These are phyloP conservation scores for Burhinus oedicnemus DNA, from an alignment of 2,113 vertebrate genomes.

Conservation along the genomic window DNA sequence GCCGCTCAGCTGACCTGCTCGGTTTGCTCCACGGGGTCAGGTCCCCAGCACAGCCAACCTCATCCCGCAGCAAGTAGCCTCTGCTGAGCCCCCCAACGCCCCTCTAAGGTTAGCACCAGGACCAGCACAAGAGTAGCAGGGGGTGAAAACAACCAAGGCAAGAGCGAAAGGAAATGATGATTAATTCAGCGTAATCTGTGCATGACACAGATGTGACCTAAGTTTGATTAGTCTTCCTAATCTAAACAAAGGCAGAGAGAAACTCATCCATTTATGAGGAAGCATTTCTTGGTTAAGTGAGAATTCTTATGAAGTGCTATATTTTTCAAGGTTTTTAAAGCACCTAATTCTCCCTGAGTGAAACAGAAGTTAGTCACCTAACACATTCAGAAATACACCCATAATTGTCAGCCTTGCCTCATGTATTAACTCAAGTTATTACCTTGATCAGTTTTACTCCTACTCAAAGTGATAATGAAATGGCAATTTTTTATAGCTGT, in stretches of 20 bases:
- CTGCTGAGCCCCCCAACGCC: neutral
- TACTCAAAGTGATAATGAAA: neutral
- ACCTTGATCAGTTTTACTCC: neutral
- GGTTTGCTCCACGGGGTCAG: accelerated
- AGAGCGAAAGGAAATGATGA: neutral
- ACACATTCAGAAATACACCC: neutral
- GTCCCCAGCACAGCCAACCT: too few species aligned
- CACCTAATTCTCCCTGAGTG: neutral
- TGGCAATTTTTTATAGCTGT: neutral
- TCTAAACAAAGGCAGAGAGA: neutral
- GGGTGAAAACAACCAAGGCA: neutral
- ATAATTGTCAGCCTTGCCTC: neutral
- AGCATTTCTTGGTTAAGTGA: neutral
- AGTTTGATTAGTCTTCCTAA: neutral
- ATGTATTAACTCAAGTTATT: neutral
- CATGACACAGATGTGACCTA: neutral
- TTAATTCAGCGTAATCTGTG: neutral
- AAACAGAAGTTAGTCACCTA: neutral
- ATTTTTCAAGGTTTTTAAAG: neutral
- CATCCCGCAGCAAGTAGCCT: neutral
- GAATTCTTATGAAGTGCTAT: neutral
- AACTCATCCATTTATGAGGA: neutral
- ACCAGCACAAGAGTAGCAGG: neutral
- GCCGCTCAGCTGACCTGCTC: neutral
- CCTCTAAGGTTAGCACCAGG: neutral